These are phyloP conservation scores for Podiceps cristatus DNA, from an alignment of 2,113 vertebrate species.

Conservation along the genomic window DNA sequence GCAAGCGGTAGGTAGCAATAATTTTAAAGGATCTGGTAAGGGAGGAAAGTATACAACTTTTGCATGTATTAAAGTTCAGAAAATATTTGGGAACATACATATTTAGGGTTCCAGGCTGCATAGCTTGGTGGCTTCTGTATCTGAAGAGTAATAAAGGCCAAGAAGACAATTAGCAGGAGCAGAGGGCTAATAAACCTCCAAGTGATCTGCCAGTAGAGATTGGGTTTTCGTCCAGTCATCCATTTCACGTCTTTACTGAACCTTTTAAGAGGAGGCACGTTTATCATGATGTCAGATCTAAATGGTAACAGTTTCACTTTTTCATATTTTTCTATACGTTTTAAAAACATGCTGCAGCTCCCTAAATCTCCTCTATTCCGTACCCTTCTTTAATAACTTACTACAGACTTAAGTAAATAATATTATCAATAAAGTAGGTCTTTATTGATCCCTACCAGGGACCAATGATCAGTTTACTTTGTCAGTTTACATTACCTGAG, in stretches of 20 bases:
- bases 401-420: neutral
- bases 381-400: neutral
- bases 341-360: neutral
- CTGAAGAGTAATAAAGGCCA: constrained; percentile 80
- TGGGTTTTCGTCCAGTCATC: constrained; percentile 86
- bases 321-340: neutral
- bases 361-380: neutral
- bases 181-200: constrained; percentile 88
- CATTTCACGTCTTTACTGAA: constrained; percentile 85
- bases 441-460: neutral
- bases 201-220: constrained; percentile 84
- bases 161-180: constrained; percentile 81
- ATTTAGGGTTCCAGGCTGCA: constrained; percentile 84
- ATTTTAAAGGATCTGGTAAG: neutral
- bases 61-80: neutral
- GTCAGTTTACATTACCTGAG: neutral
- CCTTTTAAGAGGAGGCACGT: constrained; percentile 69
- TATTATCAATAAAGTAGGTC: neutral
- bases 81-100: constrained; percentile 73
- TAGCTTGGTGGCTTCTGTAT: constrained; percentile 73
- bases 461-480: neutral
- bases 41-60: neutral
- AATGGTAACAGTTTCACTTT: neutral
- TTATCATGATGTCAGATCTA: neutral
- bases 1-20: neutral